Conservation (phyloP, 2,797 vertebrate genomes). For the Scomberomorus guttatus region DNA sequence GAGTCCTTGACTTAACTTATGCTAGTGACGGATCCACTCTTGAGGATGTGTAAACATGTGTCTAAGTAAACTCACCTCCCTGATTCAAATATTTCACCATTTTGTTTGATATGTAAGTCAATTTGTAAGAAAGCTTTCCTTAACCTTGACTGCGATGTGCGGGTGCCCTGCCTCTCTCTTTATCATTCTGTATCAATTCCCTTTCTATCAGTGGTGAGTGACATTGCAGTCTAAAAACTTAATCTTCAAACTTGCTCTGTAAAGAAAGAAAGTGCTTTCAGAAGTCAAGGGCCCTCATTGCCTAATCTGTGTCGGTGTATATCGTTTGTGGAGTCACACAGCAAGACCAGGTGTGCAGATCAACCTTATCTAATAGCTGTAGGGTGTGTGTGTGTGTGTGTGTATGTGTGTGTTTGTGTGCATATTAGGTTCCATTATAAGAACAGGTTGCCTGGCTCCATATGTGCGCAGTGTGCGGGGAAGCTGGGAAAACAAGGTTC, state of each 20-base stretch:
- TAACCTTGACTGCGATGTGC: conserved; percentile 45
- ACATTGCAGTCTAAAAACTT: conserved; percentile 23
- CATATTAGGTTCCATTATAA: conserved; percentile 81
- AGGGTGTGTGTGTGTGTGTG: conserved; percentile 71
- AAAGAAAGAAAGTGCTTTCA: conserved; percentile 47
- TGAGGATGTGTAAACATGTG: conserved; percentile 8
- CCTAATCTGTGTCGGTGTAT: conserved; percentile 58
- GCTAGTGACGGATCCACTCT: conserved; percentile 2
- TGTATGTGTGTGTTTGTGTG: conserved; percentile 71
- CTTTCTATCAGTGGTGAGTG: conserved; percentile 21
- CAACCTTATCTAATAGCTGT: conserved; percentile 81
- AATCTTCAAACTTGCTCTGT: conserved; percentile 27
- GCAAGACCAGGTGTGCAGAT: conserved; percentile 81
- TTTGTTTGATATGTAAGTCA: conserved; percentile 28
- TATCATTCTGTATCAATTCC: conserved; percentile 20
- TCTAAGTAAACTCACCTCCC: conserved; percentile 5
- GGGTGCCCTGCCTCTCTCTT: conserved; percentile 7
- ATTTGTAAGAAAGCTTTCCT: conserved; percentile 13
- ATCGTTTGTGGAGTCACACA: conserved; percentile 78
- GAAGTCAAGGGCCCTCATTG: conserved; percentile 51
- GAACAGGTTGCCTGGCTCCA: conserved; percentile 83
- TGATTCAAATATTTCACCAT: conserved; percentile 8
- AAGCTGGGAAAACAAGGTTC: conserved; percentile 88
- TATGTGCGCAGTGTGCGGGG: conserved; percentile 82
- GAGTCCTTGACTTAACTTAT: conserved; percentile 18